Evolutionary conservation across 2,113 vertebrate species (phyloP), one percentile per base, ranked within the genome.

Genomic region (Orthonyx spaldingii): DNA sequence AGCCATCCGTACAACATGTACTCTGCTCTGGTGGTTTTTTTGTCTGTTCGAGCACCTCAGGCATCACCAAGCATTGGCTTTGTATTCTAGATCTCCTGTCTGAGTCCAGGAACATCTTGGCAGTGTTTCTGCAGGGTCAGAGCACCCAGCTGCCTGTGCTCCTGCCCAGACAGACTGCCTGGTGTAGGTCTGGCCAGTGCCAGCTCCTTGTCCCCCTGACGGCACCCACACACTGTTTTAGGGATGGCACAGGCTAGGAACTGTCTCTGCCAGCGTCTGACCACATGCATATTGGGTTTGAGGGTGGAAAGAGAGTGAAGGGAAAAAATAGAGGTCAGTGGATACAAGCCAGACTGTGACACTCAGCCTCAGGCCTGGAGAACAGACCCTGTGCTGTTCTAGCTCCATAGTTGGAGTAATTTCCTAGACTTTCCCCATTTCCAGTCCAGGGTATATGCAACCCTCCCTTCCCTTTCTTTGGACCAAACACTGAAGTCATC

Each of bases 91-190:
- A 55, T 63, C 8, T 20, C 14, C 7, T 24, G 30, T 77, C 27
- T 39, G 4, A 1, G 24, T 11, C 52, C 26, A 6, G 35, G 32
- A 79, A 49, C 17, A 46, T 23, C n/a, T 32, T 66, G 81, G 47
- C 35, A 55, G 33, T 50, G 11, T 84, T 88, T 65, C 50, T 61
- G 55, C 21, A 56, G 33, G 82, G 24, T 30, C 57, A 71, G 79
- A 59, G 35, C 47, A 55, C 33, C 17, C 57, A 63, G 61, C 16
- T 75, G 47, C 24, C 61, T 3, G 2, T 27, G 18, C 37, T 75
- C 18, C 12, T 80, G 37, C 23, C 35, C 52, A n/a, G 1, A 9
- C 9, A 37, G 0, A 0, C 5, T 52, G 60, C 19, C 46, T 59
- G 77, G 13, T 14, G 15, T 2, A 37, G 32, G 32, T 53, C 19